Percentiles rank a stretch among this genome's conserved stretches.
Evolutionary conservation across 2,113 vertebrate species (phyloP).

Genomic region (Labrus mixtus): DNA sequence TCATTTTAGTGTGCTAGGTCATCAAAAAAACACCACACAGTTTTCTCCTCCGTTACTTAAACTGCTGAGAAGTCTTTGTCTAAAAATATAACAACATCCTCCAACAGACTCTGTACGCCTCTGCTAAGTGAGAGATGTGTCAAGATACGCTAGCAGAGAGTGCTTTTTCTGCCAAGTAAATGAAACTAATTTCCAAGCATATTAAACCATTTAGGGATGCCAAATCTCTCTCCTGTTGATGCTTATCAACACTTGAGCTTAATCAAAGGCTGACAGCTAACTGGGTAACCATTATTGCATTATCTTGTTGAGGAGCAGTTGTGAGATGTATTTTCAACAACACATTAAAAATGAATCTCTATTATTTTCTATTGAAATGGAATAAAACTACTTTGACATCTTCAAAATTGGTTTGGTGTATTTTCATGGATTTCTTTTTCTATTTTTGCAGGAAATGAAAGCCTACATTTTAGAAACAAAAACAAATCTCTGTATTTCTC

Average conservation of each 20-base stretch:
- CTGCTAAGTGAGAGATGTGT: constrained; percentile 39
- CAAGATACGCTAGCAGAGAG: constrained; percentile 29
- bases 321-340: background rate
- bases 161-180: constrained; percentile 48
- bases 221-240: constrained; percentile 41
- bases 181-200: constrained; percentile 55
- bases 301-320: background rate
- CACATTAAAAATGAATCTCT: background rate
- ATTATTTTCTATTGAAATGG: no score
- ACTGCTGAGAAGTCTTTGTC: constrained; percentile 37
- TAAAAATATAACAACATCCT: constrained; percentile 34
- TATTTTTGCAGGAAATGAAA: no score
- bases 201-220: constrained; percentile 56
- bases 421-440: no score
- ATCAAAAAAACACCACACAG: constrained; percentile 13
- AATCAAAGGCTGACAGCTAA: background rate
- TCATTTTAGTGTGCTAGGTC: constrained; percentile 14
- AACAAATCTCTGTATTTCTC: no score
- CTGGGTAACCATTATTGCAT: background rate
- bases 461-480: no score
- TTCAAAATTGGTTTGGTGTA: no score
- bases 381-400: no score
- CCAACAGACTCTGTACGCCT: constrained; percentile 30
- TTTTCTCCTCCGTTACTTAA: constrained; percentile 35
- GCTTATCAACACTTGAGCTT: constrained; percentile 31